A percentile compares a stretch with the other conserved stretches of the same genome.
Conservation (phyloP, 2,797 vertebrate species). For the Paramormyrops hopkinsi region DNA sequence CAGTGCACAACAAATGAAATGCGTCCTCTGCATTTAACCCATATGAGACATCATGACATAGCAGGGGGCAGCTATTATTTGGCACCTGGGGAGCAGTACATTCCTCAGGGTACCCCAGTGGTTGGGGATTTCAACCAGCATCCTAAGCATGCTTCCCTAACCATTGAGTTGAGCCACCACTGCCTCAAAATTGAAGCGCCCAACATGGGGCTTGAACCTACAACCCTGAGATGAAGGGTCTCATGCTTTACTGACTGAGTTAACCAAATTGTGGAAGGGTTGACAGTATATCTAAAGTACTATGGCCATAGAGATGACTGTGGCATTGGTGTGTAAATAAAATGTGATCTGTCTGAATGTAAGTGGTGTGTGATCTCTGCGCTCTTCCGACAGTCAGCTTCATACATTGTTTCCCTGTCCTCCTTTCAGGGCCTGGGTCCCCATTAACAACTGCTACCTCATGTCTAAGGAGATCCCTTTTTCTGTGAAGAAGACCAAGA, state of each 20-base stretch:
- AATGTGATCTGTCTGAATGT: neutral
- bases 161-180: neutral
- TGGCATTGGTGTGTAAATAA: neutral
- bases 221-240: neutral
- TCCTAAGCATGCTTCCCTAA: neutral
- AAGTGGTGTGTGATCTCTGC: neutral
- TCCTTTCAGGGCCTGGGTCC: constrained; percentile 56
- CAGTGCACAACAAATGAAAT: neutral
- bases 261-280: neutral
- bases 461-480: constrained; percentile 99
- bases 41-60: neutral
- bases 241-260: neutral
- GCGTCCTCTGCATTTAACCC: neutral
- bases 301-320: neutral
- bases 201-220: neutral
- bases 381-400: neutral
- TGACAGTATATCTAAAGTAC: neutral
- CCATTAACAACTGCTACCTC: constrained; percentile 99
- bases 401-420: neutral
- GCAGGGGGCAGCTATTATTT: neutral
- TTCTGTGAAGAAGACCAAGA: constrained; percentile 99
- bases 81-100: neutral
- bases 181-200: neutral
- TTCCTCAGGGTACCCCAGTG: neutral
- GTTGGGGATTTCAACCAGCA: neutral